Conservation (phyloP, 2,113 vertebrate species). For the Narcine bancroftii region DNA sequence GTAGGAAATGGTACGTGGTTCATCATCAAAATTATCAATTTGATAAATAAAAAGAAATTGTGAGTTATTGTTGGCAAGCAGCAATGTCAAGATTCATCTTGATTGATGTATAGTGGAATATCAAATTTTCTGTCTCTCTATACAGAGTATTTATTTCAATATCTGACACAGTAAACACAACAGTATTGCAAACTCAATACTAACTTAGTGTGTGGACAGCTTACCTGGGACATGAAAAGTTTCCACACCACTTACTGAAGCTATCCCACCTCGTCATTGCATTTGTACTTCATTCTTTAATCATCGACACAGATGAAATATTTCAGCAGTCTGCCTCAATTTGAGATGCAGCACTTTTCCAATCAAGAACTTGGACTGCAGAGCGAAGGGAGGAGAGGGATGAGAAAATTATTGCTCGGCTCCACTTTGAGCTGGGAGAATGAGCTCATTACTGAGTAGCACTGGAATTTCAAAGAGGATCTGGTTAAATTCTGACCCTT, state of each 20-base stretch:
- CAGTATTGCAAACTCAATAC: neutral
- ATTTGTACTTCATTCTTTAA: neutral
- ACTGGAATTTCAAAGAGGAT: slow-evolving; percentile 15
- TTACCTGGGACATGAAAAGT: neutral
- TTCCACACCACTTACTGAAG: neutral
- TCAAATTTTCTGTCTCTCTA: neutral
- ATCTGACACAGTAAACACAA: neutral
- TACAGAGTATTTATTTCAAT: neutral
- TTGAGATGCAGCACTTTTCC: neutral
- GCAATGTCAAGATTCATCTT: neutral
- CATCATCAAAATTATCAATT: neutral
- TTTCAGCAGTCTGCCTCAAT: neutral
- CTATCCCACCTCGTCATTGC: neutral
- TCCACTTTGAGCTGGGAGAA: neutral
- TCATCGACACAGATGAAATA: neutral
- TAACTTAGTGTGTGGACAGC: neutral
- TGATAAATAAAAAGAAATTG: neutral
- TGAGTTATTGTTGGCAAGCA: neutral
- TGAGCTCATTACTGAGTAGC: neutral
- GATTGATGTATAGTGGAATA: neutral
- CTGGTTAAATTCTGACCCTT: neutral
- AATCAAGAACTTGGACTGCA: neutral
- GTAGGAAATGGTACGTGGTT: neutral
- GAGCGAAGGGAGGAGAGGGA: too few relatives aligned
- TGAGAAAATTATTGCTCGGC: neutral